A percentile compares a stretch with the other conserved stretches of the same genome.
Evolutionary conservation across 1,140 invertebrate genomes (phyloP).

Genomic region (Bombus waltoni): DNA sequence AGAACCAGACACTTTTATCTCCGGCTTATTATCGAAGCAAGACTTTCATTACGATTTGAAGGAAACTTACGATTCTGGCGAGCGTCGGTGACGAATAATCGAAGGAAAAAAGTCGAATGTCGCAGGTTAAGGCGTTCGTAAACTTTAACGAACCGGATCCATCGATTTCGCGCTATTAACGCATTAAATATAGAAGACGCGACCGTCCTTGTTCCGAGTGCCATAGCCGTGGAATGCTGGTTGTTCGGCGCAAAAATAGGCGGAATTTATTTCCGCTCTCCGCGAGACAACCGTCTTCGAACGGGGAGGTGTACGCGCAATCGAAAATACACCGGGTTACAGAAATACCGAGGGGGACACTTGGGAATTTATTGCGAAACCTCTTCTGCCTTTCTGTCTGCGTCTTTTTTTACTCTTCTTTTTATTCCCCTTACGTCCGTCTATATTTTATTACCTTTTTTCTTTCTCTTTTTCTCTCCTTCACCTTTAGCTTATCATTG

Average conservation of each 20-base stretch:
- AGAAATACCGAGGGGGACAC: conserved; percentile 18
- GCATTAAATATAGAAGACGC: conserved; percentile 44
- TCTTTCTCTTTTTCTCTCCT: background rate
- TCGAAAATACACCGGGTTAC: conserved; percentile 28
- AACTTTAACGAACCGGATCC: background rate
- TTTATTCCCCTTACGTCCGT: background rate
- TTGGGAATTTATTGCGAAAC: conserved; percentile 18
- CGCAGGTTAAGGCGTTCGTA: background rate
- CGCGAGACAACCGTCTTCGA: conserved; percentile 1
- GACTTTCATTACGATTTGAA: too few relatives aligned
- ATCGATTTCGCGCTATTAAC: conserved; percentile 28
- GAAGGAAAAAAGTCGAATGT: too few relatives aligned
- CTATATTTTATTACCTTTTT: background rate
- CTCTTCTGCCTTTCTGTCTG: background rate
- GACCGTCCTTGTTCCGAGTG: conserved; percentile 27
- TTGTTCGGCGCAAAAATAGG: conserved; percentile 28
- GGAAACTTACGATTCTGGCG: too few relatives aligned
- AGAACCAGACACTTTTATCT: too few relatives aligned
- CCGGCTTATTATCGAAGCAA: too few relatives aligned
- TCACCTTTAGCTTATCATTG: background rate
- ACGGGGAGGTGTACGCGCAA: background rate
- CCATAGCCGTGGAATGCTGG: conserved; percentile 1
- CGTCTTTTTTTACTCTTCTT: background rate
- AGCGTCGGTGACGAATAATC: too few relatives aligned
- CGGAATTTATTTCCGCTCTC: conserved; percentile 32